Base-by-base conservation (phyloP, 2,113 vertebrate genomes). In the Aptenodytes forsteri region DNA sequence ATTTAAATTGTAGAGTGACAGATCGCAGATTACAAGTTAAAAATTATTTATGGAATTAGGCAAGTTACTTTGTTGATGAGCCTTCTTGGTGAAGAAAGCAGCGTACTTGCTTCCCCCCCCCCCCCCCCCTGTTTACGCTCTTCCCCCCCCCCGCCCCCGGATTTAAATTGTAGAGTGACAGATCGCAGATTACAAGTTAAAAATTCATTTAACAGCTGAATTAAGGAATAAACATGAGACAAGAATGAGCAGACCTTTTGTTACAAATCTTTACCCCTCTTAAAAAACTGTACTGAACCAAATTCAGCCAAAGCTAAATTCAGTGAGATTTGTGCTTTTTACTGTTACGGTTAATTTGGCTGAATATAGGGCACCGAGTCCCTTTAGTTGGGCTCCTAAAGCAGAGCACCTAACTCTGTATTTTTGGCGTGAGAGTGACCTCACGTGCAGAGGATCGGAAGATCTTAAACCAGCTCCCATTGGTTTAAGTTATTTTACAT, bases 21-120 rank as follows among this genome's bases (percentile, higher is more conserved):
- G n/a, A n/a, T n/a, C n/a, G n/a, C n/a, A n/a, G n/a, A n/a, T n/a
- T n/a, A n/a, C n/a, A n/a, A n/a, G n/a, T n/a, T n/a, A n/a, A n/a
- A n/a, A n/a, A n/a, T n/a, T n/a, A 96, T 86, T 96, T 75, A 49
- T 91, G 70, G 89, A 85, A 96, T 93, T 46, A 92, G 25, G 32
- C 54, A 83, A 61, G 46, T 46, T 88, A 49, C 58, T 96, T 93
- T 89, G 89, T 78, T 90, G 69, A 20, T 87, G 91, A 95, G 71
- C 89, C 89, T 93, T 91, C 69, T 84, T 94, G 50, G 56, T 93
- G 70, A 96, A 89, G 83, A 94, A 96, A 72, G 70, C 49, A 73
- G 73, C 29, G 8, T 79, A 66, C 96, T 93, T 84, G 64, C 50
- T 59, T 62, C 29, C 10, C 5, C 29, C 9, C 6, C 3, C 36